Evolutionary conservation across 92 coral and sea anemone genomes (phyloP), one percentile per base, ranked within the genome.

Genomic region (Anthopleura xanthogrammica): DNA sequence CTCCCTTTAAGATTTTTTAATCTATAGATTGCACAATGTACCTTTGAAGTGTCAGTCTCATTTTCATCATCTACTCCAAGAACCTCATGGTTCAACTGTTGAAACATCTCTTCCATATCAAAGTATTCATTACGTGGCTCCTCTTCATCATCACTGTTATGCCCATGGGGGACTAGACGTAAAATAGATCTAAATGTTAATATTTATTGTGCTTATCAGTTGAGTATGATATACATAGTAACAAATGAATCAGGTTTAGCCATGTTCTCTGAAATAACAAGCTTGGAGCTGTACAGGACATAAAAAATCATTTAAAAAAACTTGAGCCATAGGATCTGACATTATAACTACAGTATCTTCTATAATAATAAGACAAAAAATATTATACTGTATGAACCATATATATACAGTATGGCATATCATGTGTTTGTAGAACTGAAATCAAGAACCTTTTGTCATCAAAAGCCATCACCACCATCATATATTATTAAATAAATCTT

Each of bases 81-180:
- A 22, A 92, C 89, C 58, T 97, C 98, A 81, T 92, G 90, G 82
- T 97, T 97, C 23, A 97, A 84, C 50, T 90, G 93, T 36, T 92
- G 99, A 76, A 97, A 97, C 85, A 97, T 80, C 77, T 94, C 95
- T 82, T 97, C 99, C 52, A 91, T 73, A 80, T 97, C 99, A 92
- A 97, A 97, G 80, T 92, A 97, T 3, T 71, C 68, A 29, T 88
- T 90, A 5, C 81, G 87, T 22, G 86, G 92, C 17, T 93, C 95
- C 70, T 95, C 98, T 65, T 83, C 93, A 12, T 54, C 70, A 78
- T 65, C 89, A 72, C 88, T 85, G 24, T 83, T 23, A 72, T 72
- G 85, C 29, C 48, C 89, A 17, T 82, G 85, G 12, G 70, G 81
- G 52, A 74, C 68, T 54, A 58, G 12, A 24, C 23, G 10, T 16